These are phyloP conservation scores for Scelioninae gen. 2 DNA, from an alignment of 2,888 invertebrate genomes.

Conservation along the genomic window DNA sequence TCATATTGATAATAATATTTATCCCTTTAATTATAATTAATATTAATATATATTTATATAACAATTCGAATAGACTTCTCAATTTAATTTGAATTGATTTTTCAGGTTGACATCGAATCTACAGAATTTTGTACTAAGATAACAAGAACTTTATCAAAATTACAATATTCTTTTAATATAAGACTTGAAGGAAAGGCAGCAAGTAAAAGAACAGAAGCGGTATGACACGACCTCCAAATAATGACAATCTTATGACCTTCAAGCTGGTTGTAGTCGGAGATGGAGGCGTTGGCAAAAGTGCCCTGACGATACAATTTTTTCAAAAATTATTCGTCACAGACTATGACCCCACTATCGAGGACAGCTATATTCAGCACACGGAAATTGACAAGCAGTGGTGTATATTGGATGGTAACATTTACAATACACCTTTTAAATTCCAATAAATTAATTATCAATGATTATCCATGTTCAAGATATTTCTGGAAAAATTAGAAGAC, in stretches of 20 bases:
- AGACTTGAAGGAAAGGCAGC: background rate
- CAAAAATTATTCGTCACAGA: constrained; percentile 96
- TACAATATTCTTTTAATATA: background rate
- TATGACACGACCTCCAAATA: constrained; percentile 83
- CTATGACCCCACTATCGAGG: constrained; percentile 97
- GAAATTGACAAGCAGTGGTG: constrained; percentile 96
- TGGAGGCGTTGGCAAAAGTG: constrained; percentile 96
- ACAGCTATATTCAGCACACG: constrained; percentile 95
- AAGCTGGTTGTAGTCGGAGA: constrained; percentile 96
- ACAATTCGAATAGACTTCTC: no score
- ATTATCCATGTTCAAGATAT: no score
- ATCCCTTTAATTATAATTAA: no score
- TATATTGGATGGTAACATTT: constrained; percentile 89
- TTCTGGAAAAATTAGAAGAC: no score
- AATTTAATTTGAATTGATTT: background rate
- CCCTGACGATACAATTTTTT: constrained; percentile 97
- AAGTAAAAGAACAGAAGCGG: constrained; percentile 69
- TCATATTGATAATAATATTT: no score
- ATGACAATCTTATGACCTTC: constrained; percentile 84
- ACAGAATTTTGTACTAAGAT: constrained; percentile 1
- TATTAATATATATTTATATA: no score
- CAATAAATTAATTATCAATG: no score
- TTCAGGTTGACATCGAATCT: constrained; percentile 5
- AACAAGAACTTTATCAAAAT: constrained; percentile 5
- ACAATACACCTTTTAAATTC: no score